Base-by-base conservation (phyloP, 2,888 invertebrate genomes). In the Agrypnus murinus region DNA sequence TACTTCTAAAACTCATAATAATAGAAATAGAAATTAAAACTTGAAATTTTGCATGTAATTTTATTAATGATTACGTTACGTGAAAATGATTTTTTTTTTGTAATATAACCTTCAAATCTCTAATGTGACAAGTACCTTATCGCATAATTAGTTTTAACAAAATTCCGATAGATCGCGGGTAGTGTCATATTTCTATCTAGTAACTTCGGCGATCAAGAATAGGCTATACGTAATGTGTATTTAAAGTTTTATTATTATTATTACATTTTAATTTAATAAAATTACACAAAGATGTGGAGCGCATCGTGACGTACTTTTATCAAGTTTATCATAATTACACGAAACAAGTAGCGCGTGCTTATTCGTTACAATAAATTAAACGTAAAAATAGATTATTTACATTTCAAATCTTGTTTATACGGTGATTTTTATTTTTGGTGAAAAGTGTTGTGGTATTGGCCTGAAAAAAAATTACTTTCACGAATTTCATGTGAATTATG, bases 401-500 rank as follows among this genome's bases (percentile, higher is more conserved):
- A 48, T 40, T 40, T 25, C 45, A 34, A 50, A 6, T 10, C 2
- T 3, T 31, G 12, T n/a, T 31, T 9, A 15, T 4, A 38, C 36
- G 55, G 64, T 64, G 55, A 63, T 64, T 53, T 64, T 64, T 53
- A 55, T 43, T 36, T 63, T 38, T 14, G 1, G 34, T 17, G 14
- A 50, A 45, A 12, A 32, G 53, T 55, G 55, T 64, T 9, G 48
- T 64, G 64, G 65, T 48, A 65, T 32, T 65, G 32, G 60, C 25
- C 48, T 12, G 15, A 53, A 40, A 50, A 17, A 34, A 36, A 53
- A 25, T 36, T 25, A 69, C 55, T 63, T 63, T 58, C 45, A 65
- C 78, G 53, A 77, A 77, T 77, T 79, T 78, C 79, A 76, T 74
- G 72, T 77, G 73, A 77, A 74, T 78, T 69, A 73, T 76, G 72